Percentiles rank a stretch among this genome's conserved stretches.
Conservation (phyloP, 1,140 invertebrate species). For the Drosophila melanogaster region Release_6_plus_ISO1_MT NC_004354.4:18998501-18999000, state of each 20-base stretch:
- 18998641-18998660: slow-evolving; percentile 2
- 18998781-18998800: slow-evolving; percentile 59
- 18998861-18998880: slow-evolving; percentile 41
- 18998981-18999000: slow-evolving; percentile 26
- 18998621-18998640: background rate
- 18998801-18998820: slow-evolving; percentile 59
- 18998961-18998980: slow-evolving; percentile 1
- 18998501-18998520: slow-evolving; percentile 25
- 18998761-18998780: background rate
- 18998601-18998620: slow-evolving; percentile 54
- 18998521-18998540: slow-evolving; percentile 15
- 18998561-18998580: slow-evolving; percentile 44
- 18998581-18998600: slow-evolving; percentile 58
- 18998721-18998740: background rate
- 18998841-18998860: slow-evolving; percentile 80
- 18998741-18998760: slow-evolving; percentile 18
- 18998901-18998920: background rate
- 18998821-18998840: slow-evolving; percentile 69
- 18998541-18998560: slow-evolving; percentile 16
- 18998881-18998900: slow-evolving; percentile 10
- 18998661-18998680: slow-evolving; percentile 70
- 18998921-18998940: slow-evolving; percentile 7
- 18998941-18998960: slow-evolving; percentile 20
- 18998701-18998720: slow-evolving; percentile 55
- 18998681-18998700: slow-evolving; percentile 75